Base-by-base conservation (phyloP, 2,888 invertebrate genomes). In the Prenolepis imparis region DNA sequence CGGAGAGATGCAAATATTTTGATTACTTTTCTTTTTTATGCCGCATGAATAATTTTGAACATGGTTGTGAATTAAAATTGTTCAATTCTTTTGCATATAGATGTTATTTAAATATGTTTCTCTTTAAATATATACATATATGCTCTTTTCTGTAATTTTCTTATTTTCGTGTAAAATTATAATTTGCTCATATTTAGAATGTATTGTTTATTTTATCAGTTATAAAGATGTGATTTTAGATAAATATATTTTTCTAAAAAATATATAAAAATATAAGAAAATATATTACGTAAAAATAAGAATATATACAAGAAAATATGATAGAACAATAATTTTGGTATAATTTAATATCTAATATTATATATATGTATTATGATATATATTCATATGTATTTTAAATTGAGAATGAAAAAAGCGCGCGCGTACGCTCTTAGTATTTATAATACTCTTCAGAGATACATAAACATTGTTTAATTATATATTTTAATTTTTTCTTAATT, bases 11-110 rank as follows among this genome's bases (percentile, higher is more conserved):
- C 28, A 59, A 70, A 67, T 66, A 70, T 59, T 39, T 52, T 52
- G 36, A 70, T 3, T 52, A 68, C 4, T 64, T 55, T 48, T 48
- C 41, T 72, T 74, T 78, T 83, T 70, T 59, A 48, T 52, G 39
- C 28, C 80, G 73, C 83, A 83, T 86, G 83, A 32, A 32, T 75
- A 32, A 67, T 77, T 72, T 66, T 55, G 55, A 73, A 83, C 52
- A 52, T 74, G 41, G 39, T 28, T 77, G 24, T 68, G 18, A 68
- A 41, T 68, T 66, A 18, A 77, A 68, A n/a, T 44, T 32, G n/a
- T 67, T n/a, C 52, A 52, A n/a, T 67, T 48, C 15, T 9, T 4
- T 39, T 28, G 32, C 12, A 39, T 32, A 57, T 68, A 57, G 70
- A 41, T 59, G 18, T 74, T 52, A 39, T 70, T 57, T 44, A 59